Conservation (phyloP, 2,113 vertebrate genomes). For the Salvator merianae region DNA sequence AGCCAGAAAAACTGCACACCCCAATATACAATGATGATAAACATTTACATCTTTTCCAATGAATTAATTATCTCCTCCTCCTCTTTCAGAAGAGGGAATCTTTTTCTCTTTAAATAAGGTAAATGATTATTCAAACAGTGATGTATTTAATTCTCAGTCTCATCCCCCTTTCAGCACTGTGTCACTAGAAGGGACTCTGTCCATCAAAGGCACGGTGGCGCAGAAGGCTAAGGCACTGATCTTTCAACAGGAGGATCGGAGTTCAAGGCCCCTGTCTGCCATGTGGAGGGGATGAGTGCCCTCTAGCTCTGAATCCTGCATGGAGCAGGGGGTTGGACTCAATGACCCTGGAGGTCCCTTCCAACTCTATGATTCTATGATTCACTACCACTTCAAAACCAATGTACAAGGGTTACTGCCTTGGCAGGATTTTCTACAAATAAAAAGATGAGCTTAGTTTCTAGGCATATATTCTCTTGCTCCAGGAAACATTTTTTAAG, state of each 20-base stretch:
- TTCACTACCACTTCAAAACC: background rate
- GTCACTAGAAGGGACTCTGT: background rate
- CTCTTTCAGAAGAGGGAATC: background rate
- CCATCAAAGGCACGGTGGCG: too few species aligned
- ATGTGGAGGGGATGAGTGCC: too few species aligned
- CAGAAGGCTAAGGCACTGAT: too few species aligned
- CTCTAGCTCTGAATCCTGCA: too few species aligned
- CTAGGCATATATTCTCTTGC: background rate
- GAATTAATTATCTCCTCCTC: background rate
- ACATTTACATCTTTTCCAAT: background rate
- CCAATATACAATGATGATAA: too few species aligned
- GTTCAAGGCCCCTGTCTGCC: too few species aligned
- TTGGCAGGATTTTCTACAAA: background rate
- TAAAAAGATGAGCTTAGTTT: background rate
- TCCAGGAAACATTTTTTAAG: background rate
- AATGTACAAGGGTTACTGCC: background rate
- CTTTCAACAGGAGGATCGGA: too few species aligned
- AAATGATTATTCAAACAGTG: background rate
- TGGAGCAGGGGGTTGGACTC: too few species aligned
- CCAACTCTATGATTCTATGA: too few species aligned
- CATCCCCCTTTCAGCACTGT: background rate
- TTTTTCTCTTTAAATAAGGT: background rate
- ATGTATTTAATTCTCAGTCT: background rate
- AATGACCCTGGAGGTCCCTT: too few species aligned
- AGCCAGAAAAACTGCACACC: too few species aligned